Conservation (phyloP, 2,113 vertebrate genomes). For the Calidris pugnax region DNA sequence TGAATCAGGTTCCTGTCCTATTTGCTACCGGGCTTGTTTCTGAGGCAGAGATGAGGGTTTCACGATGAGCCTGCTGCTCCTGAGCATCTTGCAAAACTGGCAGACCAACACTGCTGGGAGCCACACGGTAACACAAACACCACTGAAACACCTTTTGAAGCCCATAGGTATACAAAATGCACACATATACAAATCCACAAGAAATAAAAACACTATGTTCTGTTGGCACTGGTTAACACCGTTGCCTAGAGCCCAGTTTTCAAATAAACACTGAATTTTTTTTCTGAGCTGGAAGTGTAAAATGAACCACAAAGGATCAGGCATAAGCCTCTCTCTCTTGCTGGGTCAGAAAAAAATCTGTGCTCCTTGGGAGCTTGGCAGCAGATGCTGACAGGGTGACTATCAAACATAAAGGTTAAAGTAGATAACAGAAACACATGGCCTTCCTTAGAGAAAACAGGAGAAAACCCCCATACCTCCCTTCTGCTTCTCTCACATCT, state of each 20-base stretch:
- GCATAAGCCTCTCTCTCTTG: neutral
- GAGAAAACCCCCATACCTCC: neutral
- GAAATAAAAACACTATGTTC: neutral
- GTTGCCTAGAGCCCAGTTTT: constrained; percentile 53
- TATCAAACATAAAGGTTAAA: neutral
- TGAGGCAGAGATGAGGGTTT: neutral
- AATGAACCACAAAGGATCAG: constrained; percentile 1
- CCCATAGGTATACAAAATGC: neutral
- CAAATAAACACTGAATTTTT: constrained; percentile 59
- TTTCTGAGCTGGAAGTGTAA: constrained; percentile 36
- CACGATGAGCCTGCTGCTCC: neutral
- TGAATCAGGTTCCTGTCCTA: neutral
- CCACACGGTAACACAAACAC: neutral
- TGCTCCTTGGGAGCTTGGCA: neutral
- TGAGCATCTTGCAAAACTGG: neutral
- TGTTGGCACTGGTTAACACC: neutral
- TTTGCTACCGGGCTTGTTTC: neutral
- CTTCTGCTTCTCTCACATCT: neutral
- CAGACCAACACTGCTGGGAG: neutral
- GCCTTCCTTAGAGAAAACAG: neutral
- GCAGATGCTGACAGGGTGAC: neutral
- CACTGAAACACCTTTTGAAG: neutral
- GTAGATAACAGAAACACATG: neutral
- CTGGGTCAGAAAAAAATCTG: neutral
- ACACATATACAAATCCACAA: neutral